These are phyloP conservation scores for Ceriagrion tenellum DNA, from an alignment of 2,888 invertebrate species.

Conservation along the genomic window DNA sequence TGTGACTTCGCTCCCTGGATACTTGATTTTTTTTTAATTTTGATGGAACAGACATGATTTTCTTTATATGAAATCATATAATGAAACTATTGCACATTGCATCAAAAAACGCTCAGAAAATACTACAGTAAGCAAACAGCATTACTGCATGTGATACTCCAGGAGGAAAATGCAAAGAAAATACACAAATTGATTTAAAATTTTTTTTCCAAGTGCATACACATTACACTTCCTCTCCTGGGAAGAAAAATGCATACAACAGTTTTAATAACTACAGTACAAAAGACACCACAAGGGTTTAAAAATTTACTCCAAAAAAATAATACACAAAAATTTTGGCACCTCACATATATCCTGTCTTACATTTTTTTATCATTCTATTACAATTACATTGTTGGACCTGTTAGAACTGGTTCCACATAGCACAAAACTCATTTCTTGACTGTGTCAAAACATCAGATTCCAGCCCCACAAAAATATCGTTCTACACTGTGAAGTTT, in stretches of 20 bases:
- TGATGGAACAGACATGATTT: too few species aligned
- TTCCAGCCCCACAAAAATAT: conserved; percentile 26
- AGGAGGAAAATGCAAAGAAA: neutral
- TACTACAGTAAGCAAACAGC: too few species aligned
- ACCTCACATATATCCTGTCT: conserved; percentile 4
- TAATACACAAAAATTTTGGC: conserved; percentile 33
- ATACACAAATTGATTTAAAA: neutral
- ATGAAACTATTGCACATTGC: too few species aligned
- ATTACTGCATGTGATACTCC: too few species aligned
- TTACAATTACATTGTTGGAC: conserved; percentile 6
- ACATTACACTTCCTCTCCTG: conserved; percentile 29
- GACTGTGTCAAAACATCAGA: neutral
- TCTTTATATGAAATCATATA: too few species aligned
- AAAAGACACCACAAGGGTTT: conserved; percentile 36
- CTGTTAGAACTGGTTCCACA: conserved; percentile 8
- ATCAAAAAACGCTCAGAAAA: too few species aligned
- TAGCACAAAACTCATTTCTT: neutral
- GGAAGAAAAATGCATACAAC: conserved; percentile 36
- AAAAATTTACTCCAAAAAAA: conserved; percentile 39
- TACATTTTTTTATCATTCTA: neutral
- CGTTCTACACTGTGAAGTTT: conserved; percentile 23
- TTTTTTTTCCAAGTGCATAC: conserved; percentile 36
- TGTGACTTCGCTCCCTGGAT: too few species aligned
- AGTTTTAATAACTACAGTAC: conserved; percentile 32
- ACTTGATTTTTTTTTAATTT: too few species aligned